These are phyloP conservation scores for Mormyrus hasselquistii DNA, from an alignment of 2,797 vertebrate genomes.

Conservation along the genomic window DNA sequence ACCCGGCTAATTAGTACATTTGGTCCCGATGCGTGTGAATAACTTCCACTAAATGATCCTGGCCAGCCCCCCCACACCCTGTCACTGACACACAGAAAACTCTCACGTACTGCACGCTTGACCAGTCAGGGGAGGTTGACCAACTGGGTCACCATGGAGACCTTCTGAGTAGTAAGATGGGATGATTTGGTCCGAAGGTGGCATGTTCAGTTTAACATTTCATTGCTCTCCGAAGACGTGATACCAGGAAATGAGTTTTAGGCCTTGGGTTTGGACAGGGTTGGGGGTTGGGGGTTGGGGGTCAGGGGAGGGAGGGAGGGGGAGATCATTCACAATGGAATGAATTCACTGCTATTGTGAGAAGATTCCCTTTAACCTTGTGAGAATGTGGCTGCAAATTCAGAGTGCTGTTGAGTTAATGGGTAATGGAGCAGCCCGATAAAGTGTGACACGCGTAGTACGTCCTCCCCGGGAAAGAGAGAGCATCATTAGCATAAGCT, in stretches of 20 bases:
- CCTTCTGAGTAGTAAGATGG: background rate
- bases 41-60: conserved; percentile 30
- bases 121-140: background rate
- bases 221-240: background rate
- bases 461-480: background rate
- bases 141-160: background rate
- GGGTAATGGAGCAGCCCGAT: background rate
- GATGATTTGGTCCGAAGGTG: background rate
- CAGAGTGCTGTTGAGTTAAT: background rate
- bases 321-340: background rate
- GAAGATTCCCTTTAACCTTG: conserved; percentile 11
- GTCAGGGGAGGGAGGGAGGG: background rate
- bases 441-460: background rate
- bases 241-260: conserved; percentile 22
- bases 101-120: background rate
- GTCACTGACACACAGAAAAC: conserved; percentile 27
- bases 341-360: background rate
- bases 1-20: conserved; percentile 46
- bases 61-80: conserved; percentile 8
- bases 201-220: conserved; percentile 22
- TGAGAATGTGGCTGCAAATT: background rate
- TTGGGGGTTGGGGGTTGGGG: background rate
- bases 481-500: background rate
- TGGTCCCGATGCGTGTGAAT: conserved; percentile 45
- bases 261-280: background rate